These are phyloP conservation scores for Cryptomyrus ogoouensis DNA, from an alignment of 2,113 vertebrate species.

Conservation along the genomic window DNA sequence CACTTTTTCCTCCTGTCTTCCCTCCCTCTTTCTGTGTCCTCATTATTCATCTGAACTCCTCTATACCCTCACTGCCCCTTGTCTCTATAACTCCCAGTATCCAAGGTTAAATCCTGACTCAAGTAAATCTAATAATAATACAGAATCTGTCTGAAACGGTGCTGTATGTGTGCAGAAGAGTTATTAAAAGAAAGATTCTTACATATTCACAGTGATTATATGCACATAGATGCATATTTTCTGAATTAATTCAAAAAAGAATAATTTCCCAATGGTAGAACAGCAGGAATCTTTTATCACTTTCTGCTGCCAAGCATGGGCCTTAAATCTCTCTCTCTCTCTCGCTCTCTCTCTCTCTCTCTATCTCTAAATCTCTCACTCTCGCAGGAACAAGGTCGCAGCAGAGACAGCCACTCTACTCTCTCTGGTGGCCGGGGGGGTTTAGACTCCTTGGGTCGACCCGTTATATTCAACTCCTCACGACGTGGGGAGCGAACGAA, in stretches of 20 bases:
- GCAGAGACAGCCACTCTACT: constrained; percentile 76
- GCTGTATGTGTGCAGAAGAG: neutral
- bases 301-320: neutral
- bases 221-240: neutral
- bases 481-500: constrained; percentile 30
- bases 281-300: neutral
- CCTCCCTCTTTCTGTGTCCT: constrained; percentile 34
- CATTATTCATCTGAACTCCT: neutral
- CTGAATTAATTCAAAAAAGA: neutral
- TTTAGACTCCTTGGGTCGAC: constrained; percentile 65
- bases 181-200: neutral
- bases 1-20: neutral
- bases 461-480: constrained; percentile 45
- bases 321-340: neutral
- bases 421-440: constrained; percentile 57
- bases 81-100: neutral
- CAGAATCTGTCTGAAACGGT: neutral
- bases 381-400: constrained; percentile 46
- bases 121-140: neutral
- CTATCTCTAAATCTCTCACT: neutral
- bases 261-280: neutral
- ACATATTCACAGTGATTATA: neutral
- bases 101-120: neutral
- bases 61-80: neutral
- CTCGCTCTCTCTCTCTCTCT: no score